Conservation (phyloP, 2,888 invertebrate genomes). For the Neuroscelio doddi region DNA sequence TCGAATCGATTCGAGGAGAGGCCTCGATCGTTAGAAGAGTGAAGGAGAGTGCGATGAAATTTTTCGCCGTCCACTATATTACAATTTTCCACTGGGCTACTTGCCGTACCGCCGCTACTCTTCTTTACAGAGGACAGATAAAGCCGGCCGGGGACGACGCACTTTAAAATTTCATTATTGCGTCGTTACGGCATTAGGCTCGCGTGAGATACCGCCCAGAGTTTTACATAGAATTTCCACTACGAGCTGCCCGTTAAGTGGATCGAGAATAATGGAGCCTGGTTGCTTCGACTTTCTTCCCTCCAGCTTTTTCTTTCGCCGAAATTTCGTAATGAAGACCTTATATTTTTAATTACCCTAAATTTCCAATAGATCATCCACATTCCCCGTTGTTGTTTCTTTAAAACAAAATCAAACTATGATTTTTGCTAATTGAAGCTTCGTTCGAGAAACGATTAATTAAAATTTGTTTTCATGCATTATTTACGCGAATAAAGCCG, state of each 20-base stretch:
- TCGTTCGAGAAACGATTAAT: no score
- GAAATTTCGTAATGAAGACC: no score
- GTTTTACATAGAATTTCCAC: neutral
- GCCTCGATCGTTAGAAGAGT: slow-evolving; percentile 9
- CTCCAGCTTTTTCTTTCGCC: neutral
- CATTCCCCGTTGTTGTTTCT: no score
- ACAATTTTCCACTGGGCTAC: neutral
- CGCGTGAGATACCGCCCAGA: neutral
- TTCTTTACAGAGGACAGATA: neutral
- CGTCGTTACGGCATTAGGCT: neutral
- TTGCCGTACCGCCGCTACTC: neutral
- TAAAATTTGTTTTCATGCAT: no score
- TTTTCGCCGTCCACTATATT: slow-evolving; percentile 3
- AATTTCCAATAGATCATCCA: no score
- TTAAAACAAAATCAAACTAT: no score
- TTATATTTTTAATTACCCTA: no score
- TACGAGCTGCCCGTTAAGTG: no score
- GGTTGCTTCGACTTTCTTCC: neutral
- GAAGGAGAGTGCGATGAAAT: neutral
- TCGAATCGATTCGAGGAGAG: slow-evolving; percentile 18
- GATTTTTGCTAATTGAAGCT: no score
- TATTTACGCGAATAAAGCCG: no score
- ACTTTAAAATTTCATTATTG: slow-evolving; percentile 9
- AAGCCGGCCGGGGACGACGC: neutral
- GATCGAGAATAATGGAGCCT: slow-evolving; percentile 2